Conservation (phyloP, 2,888 invertebrate genomes). For the Azorinus chamasolen region DNA sequence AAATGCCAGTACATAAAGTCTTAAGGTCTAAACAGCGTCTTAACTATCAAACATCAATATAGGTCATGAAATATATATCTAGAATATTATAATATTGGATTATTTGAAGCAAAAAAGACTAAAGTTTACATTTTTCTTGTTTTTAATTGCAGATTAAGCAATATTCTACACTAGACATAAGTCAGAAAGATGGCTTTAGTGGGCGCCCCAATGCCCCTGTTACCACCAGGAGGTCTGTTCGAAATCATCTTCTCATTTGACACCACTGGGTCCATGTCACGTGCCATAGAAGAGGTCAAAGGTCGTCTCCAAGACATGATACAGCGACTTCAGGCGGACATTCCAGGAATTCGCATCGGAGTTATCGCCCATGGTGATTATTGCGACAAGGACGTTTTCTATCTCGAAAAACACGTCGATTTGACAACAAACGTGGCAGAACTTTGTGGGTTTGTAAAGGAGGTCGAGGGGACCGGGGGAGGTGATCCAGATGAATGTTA, state of each 20-base stretch:
- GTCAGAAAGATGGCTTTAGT: background rate
- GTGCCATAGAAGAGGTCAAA: constrained; percentile 77
- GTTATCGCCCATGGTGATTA: constrained; percentile 85
- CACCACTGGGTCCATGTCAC: constrained; percentile 82
- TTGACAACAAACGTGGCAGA: constrained; percentile 74
- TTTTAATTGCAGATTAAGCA: too few relatives aligned
- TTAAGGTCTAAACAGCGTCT: too few relatives aligned
- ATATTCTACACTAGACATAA: too few relatives aligned
- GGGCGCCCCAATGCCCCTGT: constrained; percentile 11
- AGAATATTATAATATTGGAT: too few relatives aligned
- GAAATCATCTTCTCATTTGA: constrained; percentile 82
- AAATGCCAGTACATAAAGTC: too few relatives aligned
- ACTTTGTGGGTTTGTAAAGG: constrained; percentile 76
- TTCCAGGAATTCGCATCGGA: constrained; percentile 80
- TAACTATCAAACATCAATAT: too few relatives aligned
- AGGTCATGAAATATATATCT: too few relatives aligned
- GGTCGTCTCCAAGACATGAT: constrained; percentile 79
- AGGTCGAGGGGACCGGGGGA: constrained; percentile 78
- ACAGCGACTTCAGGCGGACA: constrained; percentile 81
- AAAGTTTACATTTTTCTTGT: too few relatives aligned
- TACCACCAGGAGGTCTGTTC: constrained; percentile 71
- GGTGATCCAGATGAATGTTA: constrained; percentile 84
- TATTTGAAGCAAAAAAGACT: too few relatives aligned
- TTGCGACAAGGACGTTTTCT: constrained; percentile 78
- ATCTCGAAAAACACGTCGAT: constrained; percentile 80